phyloP scores from a whole-genome alignment of 2,888 invertebrate genomes.

The Carabus problematicus region DNA sequence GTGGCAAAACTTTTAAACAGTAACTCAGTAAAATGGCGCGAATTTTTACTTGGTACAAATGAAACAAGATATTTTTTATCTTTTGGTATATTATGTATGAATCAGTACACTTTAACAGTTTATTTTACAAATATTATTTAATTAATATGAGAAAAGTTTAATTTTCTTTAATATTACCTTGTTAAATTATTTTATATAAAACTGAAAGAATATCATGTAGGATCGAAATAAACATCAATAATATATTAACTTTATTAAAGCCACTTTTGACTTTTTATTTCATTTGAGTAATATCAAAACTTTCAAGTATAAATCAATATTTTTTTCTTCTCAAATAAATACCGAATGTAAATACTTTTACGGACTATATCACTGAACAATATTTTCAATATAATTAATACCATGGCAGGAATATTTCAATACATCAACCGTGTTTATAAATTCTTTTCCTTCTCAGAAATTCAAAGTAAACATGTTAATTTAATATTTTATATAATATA shows the following conservation, averaged over 20 bases:
- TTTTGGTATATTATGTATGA: slow-evolving; percentile 36
- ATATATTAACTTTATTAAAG: slow-evolving; percentile 9
- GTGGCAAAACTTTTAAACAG: background rate
- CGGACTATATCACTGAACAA: slow-evolving; percentile 38
- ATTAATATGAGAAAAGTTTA: slow-evolving; percentile 8
- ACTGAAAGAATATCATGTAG: background rate
- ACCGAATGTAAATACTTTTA: slow-evolving; percentile 20
- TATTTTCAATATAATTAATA: slow-evolving; percentile 30
- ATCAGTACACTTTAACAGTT: slow-evolving; percentile 35
- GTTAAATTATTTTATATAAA: slow-evolving; percentile 4
- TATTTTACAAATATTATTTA: slow-evolving; percentile 34
- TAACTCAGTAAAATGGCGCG: background rate
- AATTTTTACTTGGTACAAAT: background rate
- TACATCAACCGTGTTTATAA: slow-evolving; percentile 37
- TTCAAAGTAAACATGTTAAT: slow-evolving; percentile 26
- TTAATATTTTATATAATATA: slow-evolving; percentile 39
- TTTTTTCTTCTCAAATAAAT: slow-evolving; percentile 31
- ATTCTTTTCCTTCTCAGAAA: slow-evolving; percentile 28
- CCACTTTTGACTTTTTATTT: slow-evolving; percentile 21
- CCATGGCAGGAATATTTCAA: slow-evolving; percentile 42
- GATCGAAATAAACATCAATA: slow-evolving; percentile 1
- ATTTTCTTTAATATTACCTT: background rate
- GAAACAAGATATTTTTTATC: background rate
- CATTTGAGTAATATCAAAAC: slow-evolving; percentile 29
- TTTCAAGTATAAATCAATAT: slow-evolving; percentile 24